Percentiles rank a stretch among this genome's conserved stretches.
These are phyloP conservation scores for Telmatochromis sp. DNA, from an alignment of 2,113 vertebrate species.

Conservation along the genomic window DNA sequence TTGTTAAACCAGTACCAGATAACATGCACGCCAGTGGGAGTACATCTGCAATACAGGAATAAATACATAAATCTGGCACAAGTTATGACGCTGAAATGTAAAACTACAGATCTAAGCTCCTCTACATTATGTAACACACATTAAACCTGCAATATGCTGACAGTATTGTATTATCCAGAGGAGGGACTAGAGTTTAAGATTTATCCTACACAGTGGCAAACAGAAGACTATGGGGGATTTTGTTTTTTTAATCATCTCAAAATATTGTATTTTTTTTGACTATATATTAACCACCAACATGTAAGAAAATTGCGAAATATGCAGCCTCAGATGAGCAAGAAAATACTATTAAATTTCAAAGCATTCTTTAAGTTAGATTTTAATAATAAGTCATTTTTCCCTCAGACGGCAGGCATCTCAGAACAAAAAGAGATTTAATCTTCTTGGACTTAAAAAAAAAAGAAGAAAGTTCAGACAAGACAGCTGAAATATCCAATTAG, in stretches of 20 bases:
- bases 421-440: background rate
- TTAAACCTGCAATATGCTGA: background rate
- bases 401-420: rapidly evolving
- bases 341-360: background rate
- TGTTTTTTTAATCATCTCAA: background rate
- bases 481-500: background rate
- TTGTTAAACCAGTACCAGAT: background rate
- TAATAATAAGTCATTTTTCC: background rate
- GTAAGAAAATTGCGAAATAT: rapidly evolving
- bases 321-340: background rate
- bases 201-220: background rate
- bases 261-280: background rate
- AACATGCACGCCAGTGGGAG: background rate
- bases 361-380: background rate
- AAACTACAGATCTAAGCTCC: background rate
- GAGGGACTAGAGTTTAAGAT: background rate
- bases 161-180: background rate
- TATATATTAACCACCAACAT: background rate
- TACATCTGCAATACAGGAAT: background rate
- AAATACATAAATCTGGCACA: background rate
- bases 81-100: background rate
- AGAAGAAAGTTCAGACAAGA: background rate
- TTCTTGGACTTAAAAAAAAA: background rate
- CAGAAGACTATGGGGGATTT: background rate
- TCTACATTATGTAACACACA: background rate